phyloP scores from a whole-genome alignment of 2,888 invertebrate genomes.

The Tiliacea citrago region DNA sequence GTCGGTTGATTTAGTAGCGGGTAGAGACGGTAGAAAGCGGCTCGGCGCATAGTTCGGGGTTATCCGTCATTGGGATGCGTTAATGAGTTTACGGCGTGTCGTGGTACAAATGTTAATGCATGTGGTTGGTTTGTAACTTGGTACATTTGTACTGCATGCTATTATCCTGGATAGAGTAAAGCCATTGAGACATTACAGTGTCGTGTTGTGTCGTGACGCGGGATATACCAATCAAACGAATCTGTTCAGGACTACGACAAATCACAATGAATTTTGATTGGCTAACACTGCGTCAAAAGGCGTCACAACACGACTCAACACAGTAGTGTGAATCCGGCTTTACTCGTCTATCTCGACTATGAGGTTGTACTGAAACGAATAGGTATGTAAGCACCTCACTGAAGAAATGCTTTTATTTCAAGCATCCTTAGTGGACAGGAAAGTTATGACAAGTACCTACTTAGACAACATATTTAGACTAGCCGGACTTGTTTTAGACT shows the following conservation, averaged over 20 bases:
- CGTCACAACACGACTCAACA: no score
- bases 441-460: neutral
- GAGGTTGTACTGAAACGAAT: neutral
- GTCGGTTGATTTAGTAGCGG: constrained; percentile 55
- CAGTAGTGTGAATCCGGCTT: no score
- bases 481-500: neutral
- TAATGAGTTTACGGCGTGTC: constrained; percentile 54
- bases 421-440: neutral
- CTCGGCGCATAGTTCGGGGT: constrained; percentile 42
- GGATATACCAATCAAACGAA: no score
- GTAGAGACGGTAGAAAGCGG: constrained; percentile 9
- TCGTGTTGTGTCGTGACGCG: no score
- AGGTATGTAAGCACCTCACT: neutral
- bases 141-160: neutral
- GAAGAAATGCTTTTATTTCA: neutral
- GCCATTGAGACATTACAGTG: no score
- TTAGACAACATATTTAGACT: neutral
- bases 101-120: constrained; percentile 19
- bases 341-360: neutral
- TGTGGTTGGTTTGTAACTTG: constrained; percentile 11
- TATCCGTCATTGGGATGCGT: constrained; percentile 55
- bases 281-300: no score
- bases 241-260: no score
- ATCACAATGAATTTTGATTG: no score
- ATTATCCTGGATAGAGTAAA: constrained; percentile 3